Evolutionary conservation across 23 tunicate genomes (phyloP), one percentile per base, ranked within the genome.

Genomic region (Halocynthia aurantium): DNA sequence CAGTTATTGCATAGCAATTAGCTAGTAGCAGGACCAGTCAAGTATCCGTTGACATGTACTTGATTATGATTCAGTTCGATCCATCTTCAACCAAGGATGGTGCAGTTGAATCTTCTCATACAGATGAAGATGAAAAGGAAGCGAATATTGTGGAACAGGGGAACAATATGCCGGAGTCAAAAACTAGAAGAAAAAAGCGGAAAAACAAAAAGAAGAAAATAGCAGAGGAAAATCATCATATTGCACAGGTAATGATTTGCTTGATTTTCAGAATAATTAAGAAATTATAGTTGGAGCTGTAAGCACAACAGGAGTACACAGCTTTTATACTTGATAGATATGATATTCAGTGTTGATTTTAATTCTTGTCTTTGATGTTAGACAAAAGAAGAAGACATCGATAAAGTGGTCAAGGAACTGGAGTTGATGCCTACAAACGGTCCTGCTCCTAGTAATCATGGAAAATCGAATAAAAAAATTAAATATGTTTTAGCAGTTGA

Each of bases 401-500:
- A 81, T 10, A 72, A 81, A 57, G 61, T 81, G 8, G 70, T 72
- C 6, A 52, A 55, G 10, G 85, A 81, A 72, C 57, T 71, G 11
- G 53, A 66, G 44, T 50, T 50, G 7, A 51, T 19, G 52, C 60
- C 61, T 2, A 22, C 61, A 10, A 69, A 52, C 51, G 54, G 57
- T 10, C 44, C 54, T 6, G 6, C 13, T 50, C 55, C 12, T 12
- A 2, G 15, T 8, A 13, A 8, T 55, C 21, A 20, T 31, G 31
- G 72, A 73, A 72, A 10, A n/a, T 21, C 20, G 13, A 55, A 20
- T n/a, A 66, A 53, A 64, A 31, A 55, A 10, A 11, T 11, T 4
- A 77, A 68, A 70, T 77, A 81, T 50, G 75, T 84, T 11, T 52
- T 82, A 52, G 75, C 81, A 7, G 86, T 82, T 8, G 86, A 82